Evolutionary conservation across 2,797 vertebrate species (phyloP).

Genomic region (Macropus fuliginosus): DNA sequence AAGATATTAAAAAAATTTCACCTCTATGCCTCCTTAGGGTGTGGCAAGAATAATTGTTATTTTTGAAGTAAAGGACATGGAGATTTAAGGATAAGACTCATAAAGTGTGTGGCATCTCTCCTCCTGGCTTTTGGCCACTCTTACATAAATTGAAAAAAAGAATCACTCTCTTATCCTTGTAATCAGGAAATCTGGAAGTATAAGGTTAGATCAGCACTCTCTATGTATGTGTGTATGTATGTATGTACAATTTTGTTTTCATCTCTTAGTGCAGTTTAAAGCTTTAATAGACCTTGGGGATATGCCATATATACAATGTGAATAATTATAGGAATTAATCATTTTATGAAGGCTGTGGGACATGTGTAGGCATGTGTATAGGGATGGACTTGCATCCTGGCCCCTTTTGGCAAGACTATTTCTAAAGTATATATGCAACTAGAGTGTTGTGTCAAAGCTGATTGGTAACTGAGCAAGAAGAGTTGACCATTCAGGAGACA

Average conservation of each 20-base stretch:
- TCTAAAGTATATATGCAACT: not conserved
- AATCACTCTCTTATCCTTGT: not conserved
- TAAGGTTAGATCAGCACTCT: not conserved
- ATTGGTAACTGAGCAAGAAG: not conserved
- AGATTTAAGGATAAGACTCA: constrained; percentile 8
- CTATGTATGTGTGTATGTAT: not conserved
- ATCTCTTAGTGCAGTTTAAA: not conserved
- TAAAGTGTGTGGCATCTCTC: not conserved
- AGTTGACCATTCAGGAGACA: not conserved
- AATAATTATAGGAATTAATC: not conserved
- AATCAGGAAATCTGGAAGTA: not conserved
- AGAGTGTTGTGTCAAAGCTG: not conserved
- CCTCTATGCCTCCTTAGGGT: not conserved
- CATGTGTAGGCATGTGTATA: not conserved
- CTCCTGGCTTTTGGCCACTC: not conserved
- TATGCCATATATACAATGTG: not conserved
- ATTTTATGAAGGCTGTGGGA: not conserved
- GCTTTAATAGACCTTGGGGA: not conserved
- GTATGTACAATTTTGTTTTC: too few relatives aligned
- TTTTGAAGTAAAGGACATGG: not conserved
- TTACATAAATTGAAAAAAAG: constrained; percentile 6
- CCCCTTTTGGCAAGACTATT: not conserved
- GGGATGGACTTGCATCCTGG: not conserved
- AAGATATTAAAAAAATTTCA: not conserved
- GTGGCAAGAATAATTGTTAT: not conserved